phyloP scores from a whole-genome alignment of 2,888 invertebrate species.

The Leptura quadrifasciata region DNA sequence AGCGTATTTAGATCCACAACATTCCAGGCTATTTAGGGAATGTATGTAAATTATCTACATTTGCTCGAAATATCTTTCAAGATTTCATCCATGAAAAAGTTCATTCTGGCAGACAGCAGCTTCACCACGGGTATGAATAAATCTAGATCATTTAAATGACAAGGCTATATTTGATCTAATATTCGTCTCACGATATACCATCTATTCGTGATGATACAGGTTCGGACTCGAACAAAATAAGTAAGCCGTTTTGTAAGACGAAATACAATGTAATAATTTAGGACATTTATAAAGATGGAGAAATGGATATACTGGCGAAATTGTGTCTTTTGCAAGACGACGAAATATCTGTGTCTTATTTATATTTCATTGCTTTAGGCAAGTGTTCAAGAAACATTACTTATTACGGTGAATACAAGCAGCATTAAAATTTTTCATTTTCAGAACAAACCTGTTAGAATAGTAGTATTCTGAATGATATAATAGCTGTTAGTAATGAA shows the following conservation, averaged over 20 bases:
- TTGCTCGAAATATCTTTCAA: slow-evolving; percentile 39
- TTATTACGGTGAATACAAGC: too few relatives aligned
- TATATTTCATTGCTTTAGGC: too few relatives aligned
- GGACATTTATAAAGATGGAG: not conserved
- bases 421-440: too few relatives aligned
- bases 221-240: not conserved
- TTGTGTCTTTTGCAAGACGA: too few relatives aligned
- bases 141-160: slow-evolving; percentile 35
- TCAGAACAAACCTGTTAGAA: too few relatives aligned
- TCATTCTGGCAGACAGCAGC: slow-evolving; percentile 17
- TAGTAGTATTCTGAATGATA: too few relatives aligned
- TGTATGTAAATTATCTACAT: slow-evolving; percentile 45
- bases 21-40: slow-evolving; percentile 41
- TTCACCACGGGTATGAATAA: slow-evolving; percentile 21
- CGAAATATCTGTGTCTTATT: too few relatives aligned
- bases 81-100: slow-evolving; percentile 26
- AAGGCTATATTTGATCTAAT: slow-evolving; percentile 20
- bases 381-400: too few relatives aligned
- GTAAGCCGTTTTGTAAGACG: not conserved
- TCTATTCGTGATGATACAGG: not conserved
- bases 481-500: too few relatives aligned
- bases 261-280: not conserved
- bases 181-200: slow-evolving; percentile 13
- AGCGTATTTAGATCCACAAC: slow-evolving; percentile 42
- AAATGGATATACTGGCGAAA: too few relatives aligned